A percentile compares a stretch with the other conserved stretches of the same genome.
Evolutionary conservation across 2,113 vertebrate species (phyloP).

Genomic region (Otocyon megalotis): DNA sequence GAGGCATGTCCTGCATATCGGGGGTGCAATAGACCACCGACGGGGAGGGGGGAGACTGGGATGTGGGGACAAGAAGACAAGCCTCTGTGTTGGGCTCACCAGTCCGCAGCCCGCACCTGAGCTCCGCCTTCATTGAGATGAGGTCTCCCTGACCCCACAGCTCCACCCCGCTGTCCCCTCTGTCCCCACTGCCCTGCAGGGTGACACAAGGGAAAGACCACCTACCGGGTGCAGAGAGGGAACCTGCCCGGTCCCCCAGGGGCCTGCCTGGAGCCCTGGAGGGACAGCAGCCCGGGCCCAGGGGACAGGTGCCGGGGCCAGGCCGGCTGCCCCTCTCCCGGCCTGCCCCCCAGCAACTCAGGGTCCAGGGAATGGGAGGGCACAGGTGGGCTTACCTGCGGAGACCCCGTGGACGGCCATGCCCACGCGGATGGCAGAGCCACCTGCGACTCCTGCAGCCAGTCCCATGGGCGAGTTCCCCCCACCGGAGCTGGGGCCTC

Average conservation of each 20-base stretch:
- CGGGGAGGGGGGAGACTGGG: not conserved
- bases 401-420: not conserved
- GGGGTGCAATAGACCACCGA: not conserved
- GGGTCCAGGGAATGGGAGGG: accelerated
- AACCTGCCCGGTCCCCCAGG: accelerated
- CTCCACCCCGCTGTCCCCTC: not conserved
- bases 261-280: not conserved
- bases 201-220: not conserved
- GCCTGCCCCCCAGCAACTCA: accelerated
- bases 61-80: not conserved
- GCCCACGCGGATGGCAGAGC: accelerated
- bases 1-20: not conserved
- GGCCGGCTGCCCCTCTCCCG: not conserved
- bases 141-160: not conserved
- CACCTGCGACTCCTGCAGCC: no score
- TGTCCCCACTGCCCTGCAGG: not conserved
- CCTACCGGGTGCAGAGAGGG: no score
- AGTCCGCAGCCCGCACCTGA: not conserved
- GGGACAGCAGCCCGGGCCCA: not conserved
- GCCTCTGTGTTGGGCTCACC: not conserved
- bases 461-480: accelerated
- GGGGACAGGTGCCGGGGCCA: not conserved
- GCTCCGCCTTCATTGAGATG: not conserved
- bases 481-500: not conserved
- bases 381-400: accelerated